Evolutionary conservation across 2,113 vertebrate genomes (phyloP).

Genomic region (Oryzias woworae): DNA sequence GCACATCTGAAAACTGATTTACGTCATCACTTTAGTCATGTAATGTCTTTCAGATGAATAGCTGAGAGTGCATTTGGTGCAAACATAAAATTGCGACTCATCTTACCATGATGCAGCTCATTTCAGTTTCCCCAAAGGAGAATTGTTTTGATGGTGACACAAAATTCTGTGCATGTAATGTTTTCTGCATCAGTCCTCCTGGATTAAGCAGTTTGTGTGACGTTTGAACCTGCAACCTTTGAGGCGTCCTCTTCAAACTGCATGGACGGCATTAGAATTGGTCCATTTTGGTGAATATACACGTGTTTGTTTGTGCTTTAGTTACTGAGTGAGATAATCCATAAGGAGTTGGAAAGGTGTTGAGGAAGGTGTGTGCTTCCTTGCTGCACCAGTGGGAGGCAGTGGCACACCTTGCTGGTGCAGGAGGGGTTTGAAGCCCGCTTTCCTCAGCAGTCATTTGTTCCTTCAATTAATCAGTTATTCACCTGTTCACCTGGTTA

Average conservation of each 20-base stretch:
- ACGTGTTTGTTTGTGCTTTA: no score
- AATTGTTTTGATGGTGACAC: not conserved
- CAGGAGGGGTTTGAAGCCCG: slow-evolving; percentile 16
- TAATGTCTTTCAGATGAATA: slow-evolving; percentile 16
- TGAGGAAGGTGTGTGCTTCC: slow-evolving; percentile 57
- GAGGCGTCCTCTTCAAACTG: no score
- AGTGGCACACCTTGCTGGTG: slow-evolving; percentile 64
- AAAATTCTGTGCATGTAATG: not conserved
- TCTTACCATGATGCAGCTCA: slow-evolving; percentile 5
- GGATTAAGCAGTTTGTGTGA: no score
- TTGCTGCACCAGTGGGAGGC: slow-evolving; percentile 70
- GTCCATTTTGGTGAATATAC: no score
- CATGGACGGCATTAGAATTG: no score
- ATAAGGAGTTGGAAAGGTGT: no score
- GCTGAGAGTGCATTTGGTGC: not conserved
- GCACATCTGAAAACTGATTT: slow-evolving; percentile 11
- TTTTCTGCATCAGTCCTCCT: no score
- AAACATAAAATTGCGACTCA: slow-evolving; percentile 13
- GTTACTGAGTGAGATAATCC: no score
- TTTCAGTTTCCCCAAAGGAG: slow-evolving; percentile 14
- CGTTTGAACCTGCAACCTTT: no score
- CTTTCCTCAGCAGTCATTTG: slow-evolving; percentile 34
- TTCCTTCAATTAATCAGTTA: slow-evolving; percentile 60
- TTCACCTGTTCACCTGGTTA: slow-evolving; percentile 49
- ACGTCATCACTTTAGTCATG: not conserved